phyloP scores from a whole-genome alignment of 2,113 vertebrate genomes.

The Galemys pyrenaicus region DNA sequence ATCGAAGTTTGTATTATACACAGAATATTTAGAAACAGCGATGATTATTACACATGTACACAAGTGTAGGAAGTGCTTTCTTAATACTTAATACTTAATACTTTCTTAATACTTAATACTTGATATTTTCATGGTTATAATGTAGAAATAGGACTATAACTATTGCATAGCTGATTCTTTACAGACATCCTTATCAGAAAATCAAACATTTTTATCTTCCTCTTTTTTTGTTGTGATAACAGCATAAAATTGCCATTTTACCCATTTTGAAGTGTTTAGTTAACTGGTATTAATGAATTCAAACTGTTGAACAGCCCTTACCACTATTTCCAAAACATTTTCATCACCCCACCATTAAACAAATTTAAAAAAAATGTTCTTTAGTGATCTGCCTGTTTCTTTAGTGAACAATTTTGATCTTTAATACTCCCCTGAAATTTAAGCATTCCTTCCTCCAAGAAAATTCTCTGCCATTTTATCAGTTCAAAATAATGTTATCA shows the following conservation, averaged over 20 bases:
- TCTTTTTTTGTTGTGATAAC: neutral
- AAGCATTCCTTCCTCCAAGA: neutral
- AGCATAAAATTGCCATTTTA: neutral
- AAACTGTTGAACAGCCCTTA: neutral
- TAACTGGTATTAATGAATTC: neutral
- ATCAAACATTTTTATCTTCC: neutral
- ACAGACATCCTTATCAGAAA: neutral
- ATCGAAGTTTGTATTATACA: neutral
- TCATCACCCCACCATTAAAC: neutral
- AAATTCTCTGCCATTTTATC: conserved; percentile 29
- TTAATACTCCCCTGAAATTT: conserved; percentile 5
- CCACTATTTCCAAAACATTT: neutral
- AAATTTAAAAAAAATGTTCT: neutral
- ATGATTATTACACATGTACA: neutral
- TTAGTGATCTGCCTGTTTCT: conserved; percentile 31
- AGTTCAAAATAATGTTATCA: neutral
- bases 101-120: neutral
- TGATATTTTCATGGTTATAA: too few relatives aligned
- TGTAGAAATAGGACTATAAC: neutral
- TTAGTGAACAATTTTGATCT: neutral
- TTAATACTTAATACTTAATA: neutral
- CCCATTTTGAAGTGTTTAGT: neutral
- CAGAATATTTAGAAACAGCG: neutral
- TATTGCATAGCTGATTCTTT: neutral
- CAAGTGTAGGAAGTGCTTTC: neutral